phyloP scores from a whole-genome alignment of 1,140 invertebrate genomes.

The Euwallacea similis region DNA sequence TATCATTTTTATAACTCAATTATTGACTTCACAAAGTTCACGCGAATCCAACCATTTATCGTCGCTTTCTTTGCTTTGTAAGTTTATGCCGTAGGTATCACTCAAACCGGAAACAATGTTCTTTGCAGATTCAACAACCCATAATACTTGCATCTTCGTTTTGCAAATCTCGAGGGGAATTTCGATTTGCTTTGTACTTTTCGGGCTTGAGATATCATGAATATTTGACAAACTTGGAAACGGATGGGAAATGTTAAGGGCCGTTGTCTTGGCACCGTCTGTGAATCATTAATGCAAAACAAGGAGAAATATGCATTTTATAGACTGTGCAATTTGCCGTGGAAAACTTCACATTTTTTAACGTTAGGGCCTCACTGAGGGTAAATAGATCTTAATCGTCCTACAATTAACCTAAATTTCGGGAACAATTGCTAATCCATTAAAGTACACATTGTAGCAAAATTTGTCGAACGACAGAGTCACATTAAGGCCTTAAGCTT shows the following conservation, averaged over 20 bases:
- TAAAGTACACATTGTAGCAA: too few relatives aligned
- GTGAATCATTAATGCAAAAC: constrained; percentile 1
- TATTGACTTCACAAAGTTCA: neutral
- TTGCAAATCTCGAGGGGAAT: constrained; percentile 4
- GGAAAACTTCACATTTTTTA: too few relatives aligned
- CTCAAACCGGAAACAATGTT: neutral
- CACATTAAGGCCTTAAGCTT: too few relatives aligned
- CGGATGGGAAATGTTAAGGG: neutral
- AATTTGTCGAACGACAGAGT: too few relatives aligned
- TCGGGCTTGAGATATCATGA: constrained; percentile 3
- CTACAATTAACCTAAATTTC: too few relatives aligned
- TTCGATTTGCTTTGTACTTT: constrained; percentile 2
- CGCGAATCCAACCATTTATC: neutral
- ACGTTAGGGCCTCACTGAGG: too few relatives aligned
- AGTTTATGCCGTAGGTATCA: neutral
- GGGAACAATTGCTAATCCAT: too few relatives aligned
- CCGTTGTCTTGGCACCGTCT: neutral
- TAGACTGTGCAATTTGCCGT: too few relatives aligned
- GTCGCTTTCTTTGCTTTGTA: too few relatives aligned
- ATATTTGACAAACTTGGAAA: neutral
- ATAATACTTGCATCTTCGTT: neutral
- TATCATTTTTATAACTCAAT: neutral
- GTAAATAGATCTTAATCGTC: too few relatives aligned
- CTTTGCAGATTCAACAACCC: neutral
- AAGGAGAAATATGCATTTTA: neutral